Base-by-base conservation (phyloP, 2,113 vertebrate species). In the Coturnix japonica region DNA sequence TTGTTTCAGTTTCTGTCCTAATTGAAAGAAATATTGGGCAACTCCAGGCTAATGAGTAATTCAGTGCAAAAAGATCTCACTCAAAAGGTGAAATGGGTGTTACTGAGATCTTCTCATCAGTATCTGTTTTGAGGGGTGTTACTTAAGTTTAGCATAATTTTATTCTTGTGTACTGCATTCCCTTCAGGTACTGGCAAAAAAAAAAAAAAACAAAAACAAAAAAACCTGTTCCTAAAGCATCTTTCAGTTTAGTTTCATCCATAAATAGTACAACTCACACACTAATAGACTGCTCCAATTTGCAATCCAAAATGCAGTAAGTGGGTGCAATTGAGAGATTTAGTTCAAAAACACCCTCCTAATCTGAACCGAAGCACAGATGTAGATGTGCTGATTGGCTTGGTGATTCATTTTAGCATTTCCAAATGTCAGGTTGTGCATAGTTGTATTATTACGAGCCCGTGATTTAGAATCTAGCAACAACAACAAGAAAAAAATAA, bases 371-470 rank as follows among this genome's bases (percentile, higher is more conserved):
- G 77, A 89, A 92, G 12, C 22, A 20, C 1, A 3, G 85, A 79
- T 11, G 1, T 80, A 80, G 69, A 87, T 71, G 64, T 63, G 51
- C 23, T 76, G 63, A 78, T 74, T 1, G 4, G n/a, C 54, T 79
- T 53, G 44, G 54, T 84, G 88, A 81, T 57, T 90, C 80, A 75
- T 84, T 93, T 91, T 33, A 72, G 35, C 43, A 4, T 84, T 90
- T 93, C 59, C 63, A 91, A 90, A 84, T 88, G 80, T 91, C 74
- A 66, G 44, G 6, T 43, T 37, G 23, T 12, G 39, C 72, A 57
- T 41, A 85, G 44, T 39, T 49, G 15, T 13, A 47, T 81, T 71
- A 35, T 51, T 53, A 46, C 6, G 5, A 87, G 85, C 18, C 30
- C 66, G 19, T 25, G 44, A 35, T 80, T 90, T 67, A 39, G 35